A percentile compares a stretch with the other conserved stretches of the same genome.
phyloP scores from a whole-genome alignment of 2,888 invertebrate genomes.

The Napeogenes sylphis region DNA sequence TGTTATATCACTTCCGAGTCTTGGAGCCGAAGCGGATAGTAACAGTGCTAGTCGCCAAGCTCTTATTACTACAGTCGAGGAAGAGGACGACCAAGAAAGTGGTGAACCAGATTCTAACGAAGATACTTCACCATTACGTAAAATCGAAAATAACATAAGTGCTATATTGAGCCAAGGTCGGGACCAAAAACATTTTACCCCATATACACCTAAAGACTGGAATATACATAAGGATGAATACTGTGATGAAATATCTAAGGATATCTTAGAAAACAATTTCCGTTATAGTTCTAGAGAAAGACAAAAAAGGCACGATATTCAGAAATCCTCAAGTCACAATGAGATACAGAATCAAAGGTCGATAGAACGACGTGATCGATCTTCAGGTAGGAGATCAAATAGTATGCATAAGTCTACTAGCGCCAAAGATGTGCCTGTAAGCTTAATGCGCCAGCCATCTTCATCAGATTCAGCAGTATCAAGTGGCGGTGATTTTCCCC shows the following conservation, averaged over 20 bases:
- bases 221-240: conserved; percentile 78
- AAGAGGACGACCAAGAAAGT: conserved; percentile 82
- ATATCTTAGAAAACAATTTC: conserved; percentile 72
- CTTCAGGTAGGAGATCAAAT: conserved; percentile 71
- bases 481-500: conserved; percentile 78
- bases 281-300: conserved; percentile 75
- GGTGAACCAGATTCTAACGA: conserved; percentile 79
- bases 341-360: conserved; percentile 77
- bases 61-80: conserved; percentile 83
- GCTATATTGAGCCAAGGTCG: conserved; percentile 80
- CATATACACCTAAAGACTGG: conserved; percentile 77
- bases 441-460: conserved; percentile 73
- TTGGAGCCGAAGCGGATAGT: conserved; percentile 75
- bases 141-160: conserved; percentile 85
- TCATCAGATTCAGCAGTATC: conserved; percentile 75
- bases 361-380: conserved; percentile 71
- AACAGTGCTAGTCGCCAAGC: conserved; percentile 78
- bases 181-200: conserved; percentile 75
- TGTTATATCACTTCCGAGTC: conserved; percentile 82
- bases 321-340: conserved; percentile 80
- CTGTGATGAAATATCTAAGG: conserved; percentile 74
- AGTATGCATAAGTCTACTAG: conserved; percentile 87
- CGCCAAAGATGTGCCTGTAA: conserved; percentile 83
- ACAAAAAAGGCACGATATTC: conserved; percentile 76
- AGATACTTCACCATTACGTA: conserved; percentile 82